phyloP scores from a whole-genome alignment of 1,140 invertebrate species.

The Drosophila biarmipes region DNA sequence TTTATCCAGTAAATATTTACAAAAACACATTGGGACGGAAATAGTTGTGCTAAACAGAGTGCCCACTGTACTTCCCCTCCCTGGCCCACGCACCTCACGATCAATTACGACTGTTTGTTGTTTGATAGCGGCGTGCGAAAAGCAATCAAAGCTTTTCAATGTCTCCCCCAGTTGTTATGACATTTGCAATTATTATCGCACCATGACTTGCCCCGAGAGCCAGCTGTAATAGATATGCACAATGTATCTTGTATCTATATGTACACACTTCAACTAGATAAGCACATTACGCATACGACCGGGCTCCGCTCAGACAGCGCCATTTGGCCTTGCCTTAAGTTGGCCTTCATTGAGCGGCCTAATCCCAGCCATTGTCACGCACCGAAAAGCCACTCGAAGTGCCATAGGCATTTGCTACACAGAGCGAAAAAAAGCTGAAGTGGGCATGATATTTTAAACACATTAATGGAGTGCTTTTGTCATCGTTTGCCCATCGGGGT shows the following conservation, averaged over 20 bases:
- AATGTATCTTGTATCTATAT: conserved; percentile 7
- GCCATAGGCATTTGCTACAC: conserved; percentile 7
- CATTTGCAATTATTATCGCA: conserved; percentile 49
- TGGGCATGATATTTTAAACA: no score
- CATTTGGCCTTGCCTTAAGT: conserved; percentile 35
- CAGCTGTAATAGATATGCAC: neutral
- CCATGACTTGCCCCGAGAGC: conserved; percentile 28
- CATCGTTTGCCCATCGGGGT: neutral
- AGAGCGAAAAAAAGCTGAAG: neutral
- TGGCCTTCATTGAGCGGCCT: conserved; percentile 31
- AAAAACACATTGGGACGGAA: no score
- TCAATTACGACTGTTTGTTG: conserved; percentile 46
- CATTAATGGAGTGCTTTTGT: no score
- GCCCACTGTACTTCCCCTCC: neutral
- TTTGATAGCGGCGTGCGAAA: conserved; percentile 35
- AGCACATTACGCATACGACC: conserved; percentile 39
- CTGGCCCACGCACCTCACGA: conserved; percentile 39
- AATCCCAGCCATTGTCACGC: conserved; percentile 43
- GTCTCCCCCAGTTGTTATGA: conserved; percentile 20
- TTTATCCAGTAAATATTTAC: no score
- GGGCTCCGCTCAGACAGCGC: conserved; percentile 7
- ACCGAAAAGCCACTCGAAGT: conserved; percentile 1
- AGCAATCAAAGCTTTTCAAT: conserved; percentile 36
- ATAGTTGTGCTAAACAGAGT: neutral
- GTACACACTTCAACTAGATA: conserved; percentile 9